Conservation (phyloP, 2,113 vertebrate genomes). For the Helogale parvula region DNA sequence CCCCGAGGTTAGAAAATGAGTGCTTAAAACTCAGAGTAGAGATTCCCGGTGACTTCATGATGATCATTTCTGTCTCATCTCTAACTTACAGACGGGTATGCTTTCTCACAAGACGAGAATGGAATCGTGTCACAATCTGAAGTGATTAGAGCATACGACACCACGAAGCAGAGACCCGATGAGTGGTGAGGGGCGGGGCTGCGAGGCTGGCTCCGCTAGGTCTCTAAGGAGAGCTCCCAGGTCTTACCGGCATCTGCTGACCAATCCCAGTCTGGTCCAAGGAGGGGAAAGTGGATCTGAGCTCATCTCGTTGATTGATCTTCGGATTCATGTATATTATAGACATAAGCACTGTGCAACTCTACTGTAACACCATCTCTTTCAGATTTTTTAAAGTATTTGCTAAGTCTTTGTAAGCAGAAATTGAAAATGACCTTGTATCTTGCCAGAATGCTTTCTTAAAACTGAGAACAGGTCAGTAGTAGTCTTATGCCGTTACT, state of each 20-base stretch:
- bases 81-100: constrained; percentile 93
- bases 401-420: constrained; percentile 85
- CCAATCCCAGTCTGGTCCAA: constrained; percentile 61
- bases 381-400: constrained; percentile 84
- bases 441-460: constrained; percentile 83
- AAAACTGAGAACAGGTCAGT: constrained; percentile 67
- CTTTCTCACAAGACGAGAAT: constrained; percentile 99
- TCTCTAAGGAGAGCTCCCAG: constrained; percentile 62
- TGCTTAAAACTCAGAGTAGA: background rate
- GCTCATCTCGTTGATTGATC: constrained; percentile 73
- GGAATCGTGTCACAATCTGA: constrained; percentile 99
- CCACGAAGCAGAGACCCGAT: constrained; percentile 95
- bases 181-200: constrained; percentile 90
- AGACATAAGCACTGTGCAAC: constrained; percentile 91
- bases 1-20: background rate
- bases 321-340: constrained; percentile 85
- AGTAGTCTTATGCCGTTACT: constrained; percentile 25
- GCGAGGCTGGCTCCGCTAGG: constrained; percentile 40
- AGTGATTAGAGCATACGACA: constrained; percentile 98
- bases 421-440: constrained; percentile 80
- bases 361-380: constrained; percentile 86
- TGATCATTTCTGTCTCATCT: constrained; percentile 25
- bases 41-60: background rate
- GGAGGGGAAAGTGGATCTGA: constrained; percentile 75
- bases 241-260: constrained; percentile 71